Evolutionary conservation across 2,113 vertebrate species (phyloP).

Genomic region (Sebastes schlegelii): DNA sequence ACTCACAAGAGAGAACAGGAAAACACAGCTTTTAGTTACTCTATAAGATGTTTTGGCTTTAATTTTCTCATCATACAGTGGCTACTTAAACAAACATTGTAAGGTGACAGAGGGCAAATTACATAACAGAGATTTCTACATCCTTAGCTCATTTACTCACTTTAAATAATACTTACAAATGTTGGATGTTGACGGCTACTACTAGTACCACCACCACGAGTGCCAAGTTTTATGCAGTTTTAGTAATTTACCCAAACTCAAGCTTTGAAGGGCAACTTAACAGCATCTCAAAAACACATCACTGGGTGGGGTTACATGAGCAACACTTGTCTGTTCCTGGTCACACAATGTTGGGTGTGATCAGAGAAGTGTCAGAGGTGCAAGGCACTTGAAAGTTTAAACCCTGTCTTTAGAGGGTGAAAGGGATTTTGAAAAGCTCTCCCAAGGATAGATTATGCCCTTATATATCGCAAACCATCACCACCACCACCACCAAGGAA

Average conservation of each 20-base stretch:
- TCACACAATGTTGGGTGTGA: background rate
- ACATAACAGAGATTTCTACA: background rate
- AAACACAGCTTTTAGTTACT: background rate
- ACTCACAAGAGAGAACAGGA: background rate
- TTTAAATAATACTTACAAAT: background rate
- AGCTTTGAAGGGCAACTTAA: background rate
- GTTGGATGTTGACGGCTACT: background rate
- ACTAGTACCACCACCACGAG: background rate
- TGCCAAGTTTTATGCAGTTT: background rate
- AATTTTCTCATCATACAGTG: background rate
- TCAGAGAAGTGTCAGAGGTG: background rate
- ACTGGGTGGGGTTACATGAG: background rate
- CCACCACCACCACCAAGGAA: background rate
- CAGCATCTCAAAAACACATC: background rate
- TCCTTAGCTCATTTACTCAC: background rate
- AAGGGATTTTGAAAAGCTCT: background rate
- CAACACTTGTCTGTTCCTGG: background rate
- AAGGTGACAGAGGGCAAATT: background rate
- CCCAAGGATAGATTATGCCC: background rate
- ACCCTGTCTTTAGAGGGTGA: background rate
- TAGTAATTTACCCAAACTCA: background rate
- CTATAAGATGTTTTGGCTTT: background rate
- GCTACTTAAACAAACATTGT: background rate
- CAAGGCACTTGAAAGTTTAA: background rate
- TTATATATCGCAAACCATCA: background rate